A percentile compares a stretch with the other conserved stretches of the same genome.
phyloP scores from a whole-genome alignment of 2,113 vertebrate genomes.

The Phrynocephalus versicolor region DNA sequence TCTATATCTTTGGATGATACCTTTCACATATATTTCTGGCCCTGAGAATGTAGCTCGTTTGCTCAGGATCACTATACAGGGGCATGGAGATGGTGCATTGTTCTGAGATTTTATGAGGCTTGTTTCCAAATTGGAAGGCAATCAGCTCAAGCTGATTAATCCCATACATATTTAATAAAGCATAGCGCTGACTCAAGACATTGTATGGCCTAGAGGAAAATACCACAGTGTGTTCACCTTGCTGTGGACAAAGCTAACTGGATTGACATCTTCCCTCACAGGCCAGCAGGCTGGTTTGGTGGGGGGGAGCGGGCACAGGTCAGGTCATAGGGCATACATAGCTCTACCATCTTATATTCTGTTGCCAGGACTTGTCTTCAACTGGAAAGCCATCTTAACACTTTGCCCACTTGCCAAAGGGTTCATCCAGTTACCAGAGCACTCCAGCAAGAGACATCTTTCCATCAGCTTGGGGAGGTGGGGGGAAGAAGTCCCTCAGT shows the following conservation, averaged over 20 bases:
- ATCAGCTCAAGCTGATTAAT: not conserved
- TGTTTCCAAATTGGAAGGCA: not conserved
- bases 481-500: not conserved
- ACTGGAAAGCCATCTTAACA: not conserved
- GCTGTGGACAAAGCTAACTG: not conserved
- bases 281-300: not conserved
- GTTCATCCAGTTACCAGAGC: not conserved
- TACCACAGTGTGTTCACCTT: not conserved
- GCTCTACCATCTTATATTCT: too few relatives aligned
- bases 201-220: not conserved
- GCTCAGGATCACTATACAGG: not conserved
- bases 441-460: not conserved
- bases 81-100: not conserved
- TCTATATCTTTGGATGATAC: constrained; percentile 33
- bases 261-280: not conserved
- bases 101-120: not conserved
- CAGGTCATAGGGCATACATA: not conserved
- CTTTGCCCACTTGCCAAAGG: not conserved
- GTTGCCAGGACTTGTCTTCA: not conserved
- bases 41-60: not conserved
- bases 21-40: constrained; percentile 35
- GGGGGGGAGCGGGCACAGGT: not conserved
- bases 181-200: not conserved
- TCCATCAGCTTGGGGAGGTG: too few relatives aligned
- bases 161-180: not conserved